These are phyloP conservation scores for Xenentodon cancila DNA, from an alignment of 2,797 vertebrate species.

Conservation along the genomic window DNA sequence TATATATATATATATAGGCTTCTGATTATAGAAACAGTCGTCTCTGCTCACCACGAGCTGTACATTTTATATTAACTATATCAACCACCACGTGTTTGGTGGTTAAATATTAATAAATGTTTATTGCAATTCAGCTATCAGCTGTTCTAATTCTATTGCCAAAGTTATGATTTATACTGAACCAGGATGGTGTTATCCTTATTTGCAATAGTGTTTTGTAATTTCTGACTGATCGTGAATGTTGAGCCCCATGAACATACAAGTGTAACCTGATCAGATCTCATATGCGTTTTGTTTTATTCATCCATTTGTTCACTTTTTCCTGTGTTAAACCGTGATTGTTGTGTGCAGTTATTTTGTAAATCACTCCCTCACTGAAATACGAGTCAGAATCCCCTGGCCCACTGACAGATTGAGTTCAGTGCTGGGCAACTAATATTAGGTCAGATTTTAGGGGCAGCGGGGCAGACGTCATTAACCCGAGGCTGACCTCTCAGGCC, in stretches of 20 bases:
- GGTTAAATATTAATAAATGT: too few relatives aligned
- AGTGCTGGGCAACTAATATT: slow-evolving; percentile 54
- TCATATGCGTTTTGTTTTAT: background rate
- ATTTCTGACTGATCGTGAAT: background rate
- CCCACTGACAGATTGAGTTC: slow-evolving; percentile 41
- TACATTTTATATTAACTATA: too few relatives aligned
- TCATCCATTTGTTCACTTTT: background rate
- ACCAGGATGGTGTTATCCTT: too few relatives aligned
- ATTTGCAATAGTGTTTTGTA: too few relatives aligned
- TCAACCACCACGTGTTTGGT: too few relatives aligned
- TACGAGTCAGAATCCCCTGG: slow-evolving; percentile 21
- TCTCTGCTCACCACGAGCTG: too few relatives aligned
- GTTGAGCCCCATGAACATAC: background rate
- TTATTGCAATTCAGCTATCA: too few relatives aligned
- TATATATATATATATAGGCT: too few relatives aligned
- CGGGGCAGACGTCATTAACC: slow-evolving; percentile 62
- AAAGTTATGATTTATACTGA: too few relatives aligned
- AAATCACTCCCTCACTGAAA: slow-evolving; percentile 24
- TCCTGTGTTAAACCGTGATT: slow-evolving; percentile 1
- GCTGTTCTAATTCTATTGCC: too few relatives aligned
- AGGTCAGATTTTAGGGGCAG: slow-evolving; percentile 55
- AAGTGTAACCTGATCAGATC: background rate
- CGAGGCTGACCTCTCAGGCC: slow-evolving; percentile 43
- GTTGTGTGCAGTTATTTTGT: slow-evolving; percentile 20
- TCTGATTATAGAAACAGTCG: too few relatives aligned